Evolutionary conservation across 2,797 vertebrate species (phyloP).

Genomic region (Loris lydekkerianus): DNA sequence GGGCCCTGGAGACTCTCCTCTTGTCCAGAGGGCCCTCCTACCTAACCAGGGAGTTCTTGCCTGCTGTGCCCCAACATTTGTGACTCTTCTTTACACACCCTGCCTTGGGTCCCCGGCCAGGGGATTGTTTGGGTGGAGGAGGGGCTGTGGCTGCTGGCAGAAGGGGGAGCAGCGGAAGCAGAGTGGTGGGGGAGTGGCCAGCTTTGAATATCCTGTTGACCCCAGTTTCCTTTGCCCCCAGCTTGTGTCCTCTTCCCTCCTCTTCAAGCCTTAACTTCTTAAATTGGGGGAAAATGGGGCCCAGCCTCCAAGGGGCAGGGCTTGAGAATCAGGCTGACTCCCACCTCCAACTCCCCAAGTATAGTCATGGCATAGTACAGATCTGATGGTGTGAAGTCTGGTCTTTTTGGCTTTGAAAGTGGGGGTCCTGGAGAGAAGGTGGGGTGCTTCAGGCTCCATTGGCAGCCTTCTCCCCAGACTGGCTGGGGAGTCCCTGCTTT

Average conservation of each 20-base stretch:
- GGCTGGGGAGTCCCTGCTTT: background rate
- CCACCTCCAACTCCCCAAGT: background rate
- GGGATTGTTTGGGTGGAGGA: constrained; percentile 19
- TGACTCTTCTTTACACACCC: background rate
- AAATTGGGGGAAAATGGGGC: background rate
- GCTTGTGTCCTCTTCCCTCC: constrained; percentile 11
- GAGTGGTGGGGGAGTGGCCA: constrained; percentile 73
- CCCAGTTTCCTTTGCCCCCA: constrained; percentile 77
- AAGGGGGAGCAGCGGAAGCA: constrained; percentile 49
- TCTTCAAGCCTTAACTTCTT: constrained; percentile 73
- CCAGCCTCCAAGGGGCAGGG: background rate
- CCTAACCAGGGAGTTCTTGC: background rate
- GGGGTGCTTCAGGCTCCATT: background rate
- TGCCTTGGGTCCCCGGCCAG: background rate
- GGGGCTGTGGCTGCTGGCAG: background rate
- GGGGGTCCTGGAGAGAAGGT: background rate
- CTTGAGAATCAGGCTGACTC: background rate
- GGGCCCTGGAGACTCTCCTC: background rate
- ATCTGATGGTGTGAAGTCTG: background rate
- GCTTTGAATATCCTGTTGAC: constrained; percentile 83
- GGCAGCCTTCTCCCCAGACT: background rate
- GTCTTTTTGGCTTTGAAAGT: constrained; percentile 28
- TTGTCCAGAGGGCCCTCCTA: background rate
- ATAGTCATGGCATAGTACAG: background rate
- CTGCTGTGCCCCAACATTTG: background rate